Evolutionary conservation across 1,140 invertebrate genomes (phyloP).

Genomic region (Scaptomyza graminum): DNA sequence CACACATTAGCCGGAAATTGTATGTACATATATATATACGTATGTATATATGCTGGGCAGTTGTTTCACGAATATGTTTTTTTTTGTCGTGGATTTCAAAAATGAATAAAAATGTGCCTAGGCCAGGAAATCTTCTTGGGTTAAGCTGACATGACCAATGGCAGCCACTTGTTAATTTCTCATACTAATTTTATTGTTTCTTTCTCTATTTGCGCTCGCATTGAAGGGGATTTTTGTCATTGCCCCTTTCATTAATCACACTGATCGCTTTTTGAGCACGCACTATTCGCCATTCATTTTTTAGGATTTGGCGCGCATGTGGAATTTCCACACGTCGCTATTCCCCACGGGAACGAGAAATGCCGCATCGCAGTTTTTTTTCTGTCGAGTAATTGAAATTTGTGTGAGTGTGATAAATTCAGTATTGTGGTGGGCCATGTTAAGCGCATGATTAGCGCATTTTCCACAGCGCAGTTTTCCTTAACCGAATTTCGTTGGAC

Average conservation of each 20-base stretch:
- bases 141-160: slow-evolving; percentile 79
- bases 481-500: slow-evolving; percentile 10
- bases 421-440: slow-evolving; percentile 37
- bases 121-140: slow-evolving; percentile 47
- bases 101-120: slow-evolving; percentile 30
- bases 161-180: slow-evolving; percentile 74
- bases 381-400: slow-evolving; percentile 51
- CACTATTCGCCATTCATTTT: slow-evolving; percentile 72
- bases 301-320: slow-evolving; percentile 69
- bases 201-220: slow-evolving; percentile 17
- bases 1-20: slow-evolving; percentile 63
- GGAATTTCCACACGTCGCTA: slow-evolving; percentile 48
- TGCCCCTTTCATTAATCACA: slow-evolving; percentile 72
- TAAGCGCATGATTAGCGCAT: slow-evolving; percentile 59
- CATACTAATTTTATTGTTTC: slow-evolving; percentile 56
- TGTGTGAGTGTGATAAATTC: slow-evolving; percentile 57
- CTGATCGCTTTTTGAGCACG: slow-evolving; percentile 78
- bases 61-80: slow-evolving; percentile 29
- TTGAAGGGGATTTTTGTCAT: slow-evolving; percentile 15
- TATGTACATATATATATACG: slow-evolving; percentile 10
- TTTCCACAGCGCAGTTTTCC: not conserved
- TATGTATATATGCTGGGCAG: slow-evolving; percentile 11
- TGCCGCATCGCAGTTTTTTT: slow-evolving; percentile 30
- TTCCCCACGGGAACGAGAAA: slow-evolving; percentile 16
- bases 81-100: slow-evolving; percentile 1